Base-by-base conservation (phyloP, 2,113 vertebrate species). In the Toxostoma redivivum region DNA sequence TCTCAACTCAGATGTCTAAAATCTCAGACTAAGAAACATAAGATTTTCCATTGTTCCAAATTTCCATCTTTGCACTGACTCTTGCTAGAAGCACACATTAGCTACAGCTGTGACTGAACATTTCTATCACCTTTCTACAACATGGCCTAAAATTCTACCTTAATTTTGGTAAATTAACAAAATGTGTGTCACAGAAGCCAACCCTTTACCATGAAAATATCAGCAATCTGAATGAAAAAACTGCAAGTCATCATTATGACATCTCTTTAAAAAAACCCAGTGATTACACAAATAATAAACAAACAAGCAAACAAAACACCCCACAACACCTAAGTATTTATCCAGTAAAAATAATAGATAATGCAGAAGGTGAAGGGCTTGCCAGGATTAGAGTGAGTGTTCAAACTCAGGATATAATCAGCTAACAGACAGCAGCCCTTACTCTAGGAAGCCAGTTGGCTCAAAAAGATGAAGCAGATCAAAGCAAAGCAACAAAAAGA, bases 401-500 rank as follows among this genome's bases (percentile, higher is more conserved):
- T 71, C 54, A 67, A 37, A 50, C 11, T 47, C 0, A 0, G 28
- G 42, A 22, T 6, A 1, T 27, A 33, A 67, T n/a, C 65, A 72
- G 31, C 18, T 69, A 28, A 84, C 12, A 58, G 23, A 70, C 37
- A 73, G 70, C 28, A 74, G 57, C 42, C 56, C 65, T 64, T 72
- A 18, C 56, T 38, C 64, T 66, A 33, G 37, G 56, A 79, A 95
- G 27, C n/a, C 69, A 86, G n/a, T 50, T 88, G 60, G 37, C 80
- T 78, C 17, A 37, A 79, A 91, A 86, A 57, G 85, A 58, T 60
- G 44, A 60, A 62, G 77, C n/a, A 71, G 31, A 78, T 70, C 33
- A 89, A 82, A 85, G 66, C 70, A 88, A 79, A 80, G 78, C 50
- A 53, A 51, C 11, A 83, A 74, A 70, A 5, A 66, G 40, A 44